Conservation (phyloP, 2,113 vertebrate species). For the Epinephelus cyanopodus region DNA sequence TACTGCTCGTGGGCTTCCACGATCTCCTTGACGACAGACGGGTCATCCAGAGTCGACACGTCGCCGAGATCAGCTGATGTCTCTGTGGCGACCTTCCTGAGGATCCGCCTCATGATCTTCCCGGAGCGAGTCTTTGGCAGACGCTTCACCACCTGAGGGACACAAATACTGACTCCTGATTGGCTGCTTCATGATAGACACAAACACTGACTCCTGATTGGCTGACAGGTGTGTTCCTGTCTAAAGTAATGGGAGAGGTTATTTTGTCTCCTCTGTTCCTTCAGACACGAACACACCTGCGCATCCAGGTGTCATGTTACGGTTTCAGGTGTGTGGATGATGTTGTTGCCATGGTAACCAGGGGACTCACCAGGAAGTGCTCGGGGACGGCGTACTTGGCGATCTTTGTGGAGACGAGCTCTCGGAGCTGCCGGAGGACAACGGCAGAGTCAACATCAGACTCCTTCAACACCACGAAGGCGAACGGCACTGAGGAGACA, state of each 20-base stretch:
- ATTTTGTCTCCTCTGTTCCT: too few relatives aligned
- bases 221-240: too few relatives aligned
- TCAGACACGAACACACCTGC: too few relatives aligned
- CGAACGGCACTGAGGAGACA: slow-evolving; percentile 87
- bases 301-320: too few relatives aligned
- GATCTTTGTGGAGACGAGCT: slow-evolving; percentile 73
- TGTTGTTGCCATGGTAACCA: neutral
- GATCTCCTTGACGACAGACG: slow-evolving; percentile 88
- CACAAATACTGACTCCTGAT: neutral
- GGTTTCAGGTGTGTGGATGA: neutral
- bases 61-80: slow-evolving; percentile 86
- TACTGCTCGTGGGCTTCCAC: slow-evolving; percentile 82
- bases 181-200: too few relatives aligned
- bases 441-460: slow-evolving; percentile 26
- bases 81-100: slow-evolving; percentile 87
- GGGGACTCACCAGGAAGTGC: slow-evolving; percentile 89
- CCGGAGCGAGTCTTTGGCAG: slow-evolving; percentile 96
- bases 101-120: slow-evolving; percentile 93
- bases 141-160: slow-evolving; percentile 89
- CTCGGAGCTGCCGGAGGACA: slow-evolving; percentile 85
- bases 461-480: slow-evolving; percentile 91
- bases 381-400: slow-evolving; percentile 94
- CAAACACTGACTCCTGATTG: neutral
- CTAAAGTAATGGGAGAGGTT: too few relatives aligned
- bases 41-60: slow-evolving; percentile 91